Conservation (phyloP, 2,113 vertebrate species). For the Nesogale talazaci region DNA sequence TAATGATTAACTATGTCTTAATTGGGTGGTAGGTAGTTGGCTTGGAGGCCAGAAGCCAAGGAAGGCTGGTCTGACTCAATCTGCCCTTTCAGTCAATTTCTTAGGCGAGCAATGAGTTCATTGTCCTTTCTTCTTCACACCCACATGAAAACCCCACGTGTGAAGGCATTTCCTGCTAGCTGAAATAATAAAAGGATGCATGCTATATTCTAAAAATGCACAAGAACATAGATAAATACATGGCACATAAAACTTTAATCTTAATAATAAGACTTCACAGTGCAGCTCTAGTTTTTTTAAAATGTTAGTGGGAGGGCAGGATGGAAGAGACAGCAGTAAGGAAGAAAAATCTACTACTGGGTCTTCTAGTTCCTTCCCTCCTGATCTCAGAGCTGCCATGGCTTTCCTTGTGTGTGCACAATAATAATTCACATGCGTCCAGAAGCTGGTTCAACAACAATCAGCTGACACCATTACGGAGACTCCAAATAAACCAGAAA, state of each 20-base stretch:
- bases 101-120: constrained; percentile 36
- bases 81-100: constrained; percentile 18
- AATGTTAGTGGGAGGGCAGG: neutral
- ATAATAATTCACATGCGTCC: constrained; percentile 10
- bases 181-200: constrained; percentile 47
- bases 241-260: neutral
- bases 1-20: neutral
- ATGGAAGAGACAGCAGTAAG: neutral
- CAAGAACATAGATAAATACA: constrained; percentile 40
- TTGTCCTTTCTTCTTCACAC: constrained; percentile 63
- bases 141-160: constrained; percentile 62
- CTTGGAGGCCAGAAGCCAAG: neutral
- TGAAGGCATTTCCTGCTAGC: constrained; percentile 59
- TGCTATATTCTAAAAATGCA: constrained; percentile 22
- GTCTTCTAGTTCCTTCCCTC: neutral
- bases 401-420: neutral
- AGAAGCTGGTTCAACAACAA: constrained; percentile 24
- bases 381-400: neutral
- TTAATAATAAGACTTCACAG: constrained; percentile 1
- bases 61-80: neutral
- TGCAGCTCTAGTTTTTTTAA: constrained; percentile 3
- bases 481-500: constrained; percentile 5
- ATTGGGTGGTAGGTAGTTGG: neutral
- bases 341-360: neutral
- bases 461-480: neutral